These are phyloP conservation scores for Rhimphoctona megacephalus DNA, from an alignment of 2,888 invertebrate species.

Conservation along the genomic window DNA sequence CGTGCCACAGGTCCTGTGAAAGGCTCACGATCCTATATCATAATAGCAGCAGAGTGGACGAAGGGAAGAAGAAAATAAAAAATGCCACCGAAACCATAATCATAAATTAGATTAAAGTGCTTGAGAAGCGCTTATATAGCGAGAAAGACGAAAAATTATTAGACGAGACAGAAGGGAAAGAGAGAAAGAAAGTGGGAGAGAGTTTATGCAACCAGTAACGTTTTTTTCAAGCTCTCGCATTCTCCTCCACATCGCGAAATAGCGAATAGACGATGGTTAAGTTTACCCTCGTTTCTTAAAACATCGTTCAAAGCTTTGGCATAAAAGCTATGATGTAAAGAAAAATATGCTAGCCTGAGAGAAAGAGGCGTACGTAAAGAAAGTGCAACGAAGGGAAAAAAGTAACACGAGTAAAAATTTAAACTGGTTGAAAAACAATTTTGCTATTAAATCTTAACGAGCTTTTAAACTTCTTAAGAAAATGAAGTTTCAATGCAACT, in stretches of 20 bases:
- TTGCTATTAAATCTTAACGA: conserved; percentile 70
- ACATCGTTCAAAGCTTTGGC: conserved; percentile 61
- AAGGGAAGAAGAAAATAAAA: conserved; percentile 65
- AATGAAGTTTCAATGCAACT: conserved; percentile 55
- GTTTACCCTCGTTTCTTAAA: conserved; percentile 71
- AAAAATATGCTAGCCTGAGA: conserved; percentile 72
- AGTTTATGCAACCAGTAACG: conserved; percentile 55
- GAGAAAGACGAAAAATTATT: conserved; percentile 67
- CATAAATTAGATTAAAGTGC: conserved; percentile 82
- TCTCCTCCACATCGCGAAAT: conserved; percentile 38
- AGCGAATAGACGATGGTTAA: conserved; percentile 40
- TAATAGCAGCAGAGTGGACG: conserved; percentile 46
- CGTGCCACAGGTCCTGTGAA: conserved; percentile 34
- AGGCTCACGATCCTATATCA: conserved; percentile 67
- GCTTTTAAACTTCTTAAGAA: conserved; percentile 68
- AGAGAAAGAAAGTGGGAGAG: conserved; percentile 52
- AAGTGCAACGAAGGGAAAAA: conserved; percentile 1
- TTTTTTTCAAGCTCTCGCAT: conserved; percentile 37
- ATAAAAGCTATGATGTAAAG: conserved; percentile 21
- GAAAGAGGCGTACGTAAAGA: conserved; percentile 22
- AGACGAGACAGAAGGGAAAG: conserved; percentile 50
- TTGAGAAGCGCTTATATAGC: conserved; percentile 76
- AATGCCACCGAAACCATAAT: conserved; percentile 76
- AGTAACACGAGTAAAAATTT: conserved; percentile 33
- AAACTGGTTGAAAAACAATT: conserved; percentile 67